These are phyloP conservation scores for Drosophila lacteicornis DNA, from an alignment of 1,140 invertebrate species.

Conservation along the genomic window DNA sequence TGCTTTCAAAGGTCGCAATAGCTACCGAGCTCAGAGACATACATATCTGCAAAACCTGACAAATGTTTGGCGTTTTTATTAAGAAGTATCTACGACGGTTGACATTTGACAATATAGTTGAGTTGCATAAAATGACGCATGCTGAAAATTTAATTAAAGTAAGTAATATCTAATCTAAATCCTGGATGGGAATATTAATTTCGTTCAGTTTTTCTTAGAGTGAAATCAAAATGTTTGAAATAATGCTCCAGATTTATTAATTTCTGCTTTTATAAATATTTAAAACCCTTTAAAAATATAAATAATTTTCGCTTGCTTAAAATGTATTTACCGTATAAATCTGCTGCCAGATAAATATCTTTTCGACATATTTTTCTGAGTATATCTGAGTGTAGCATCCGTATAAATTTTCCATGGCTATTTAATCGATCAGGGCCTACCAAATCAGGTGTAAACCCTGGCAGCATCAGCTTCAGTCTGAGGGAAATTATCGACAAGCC, in stretches of 20 bases:
- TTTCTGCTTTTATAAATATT: neutral
- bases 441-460: slow-evolving; percentile 20
- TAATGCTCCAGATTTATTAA: no score
- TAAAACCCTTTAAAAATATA: neutral
- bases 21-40: neutral
- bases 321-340: neutral
- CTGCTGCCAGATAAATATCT: neutral
- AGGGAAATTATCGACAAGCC: slow-evolving; percentile 20
- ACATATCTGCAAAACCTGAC: slow-evolving; percentile 5
- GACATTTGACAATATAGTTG: neutral
- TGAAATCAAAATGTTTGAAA: no score
- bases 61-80: slow-evolving; percentile 4
- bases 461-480: neutral
- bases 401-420: neutral
- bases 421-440: slow-evolving; percentile 6
- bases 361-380: neutral
- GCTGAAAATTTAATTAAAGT: neutral
- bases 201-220: no score
- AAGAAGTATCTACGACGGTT: neutral
- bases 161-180: neutral
- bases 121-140: neutral
- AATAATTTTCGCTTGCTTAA: neutral
- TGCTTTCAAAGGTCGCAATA: slow-evolving; percentile 4
- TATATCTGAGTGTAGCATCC: neutral
- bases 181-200: no score